phyloP scores from a whole-genome alignment of 2,113 vertebrate genomes.

The Mohoua ochrocephala region DNA sequence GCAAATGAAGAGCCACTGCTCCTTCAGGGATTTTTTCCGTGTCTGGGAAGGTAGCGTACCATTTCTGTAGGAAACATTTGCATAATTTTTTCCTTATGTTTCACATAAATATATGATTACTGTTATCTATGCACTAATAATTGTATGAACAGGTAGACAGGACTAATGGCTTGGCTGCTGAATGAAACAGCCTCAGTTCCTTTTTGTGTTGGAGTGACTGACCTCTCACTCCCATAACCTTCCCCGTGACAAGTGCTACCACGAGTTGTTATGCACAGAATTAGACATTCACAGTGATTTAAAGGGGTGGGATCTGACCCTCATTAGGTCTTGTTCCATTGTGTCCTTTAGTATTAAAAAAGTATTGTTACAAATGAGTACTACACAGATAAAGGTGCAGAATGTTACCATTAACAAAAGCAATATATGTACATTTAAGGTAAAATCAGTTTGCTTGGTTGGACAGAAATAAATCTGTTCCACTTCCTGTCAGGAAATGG shows the following conservation, averaged over 20 bases:
- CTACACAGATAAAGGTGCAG: not conserved
- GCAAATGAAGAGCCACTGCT: not conserved
- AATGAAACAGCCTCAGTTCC: not conserved
- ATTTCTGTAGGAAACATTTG: not conserved
- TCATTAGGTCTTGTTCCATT: not conserved
- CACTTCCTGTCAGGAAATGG: not conserved
- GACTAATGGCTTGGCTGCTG: not conserved
- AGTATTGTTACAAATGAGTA: not conserved
- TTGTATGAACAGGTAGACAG: not conserved
- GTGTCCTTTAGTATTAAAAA: not conserved
- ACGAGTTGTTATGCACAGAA: not conserved
- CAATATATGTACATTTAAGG: not conserved
- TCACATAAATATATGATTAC: not conserved
- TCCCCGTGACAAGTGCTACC: not conserved
- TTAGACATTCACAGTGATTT: not conserved
- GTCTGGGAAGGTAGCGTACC: not conserved
- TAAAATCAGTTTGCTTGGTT: conserved; percentile 12
- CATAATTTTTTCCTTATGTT: not conserved
- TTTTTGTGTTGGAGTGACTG: not conserved
- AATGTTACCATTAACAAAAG: not conserved
- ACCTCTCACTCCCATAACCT: not conserved
- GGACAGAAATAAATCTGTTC: not conserved
- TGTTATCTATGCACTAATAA: not conserved
- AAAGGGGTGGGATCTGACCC: not conserved
- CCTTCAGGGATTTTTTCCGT: not conserved